Base-by-base conservation (phyloP, 2,113 vertebrate species). In the Clarias magur region DNA sequence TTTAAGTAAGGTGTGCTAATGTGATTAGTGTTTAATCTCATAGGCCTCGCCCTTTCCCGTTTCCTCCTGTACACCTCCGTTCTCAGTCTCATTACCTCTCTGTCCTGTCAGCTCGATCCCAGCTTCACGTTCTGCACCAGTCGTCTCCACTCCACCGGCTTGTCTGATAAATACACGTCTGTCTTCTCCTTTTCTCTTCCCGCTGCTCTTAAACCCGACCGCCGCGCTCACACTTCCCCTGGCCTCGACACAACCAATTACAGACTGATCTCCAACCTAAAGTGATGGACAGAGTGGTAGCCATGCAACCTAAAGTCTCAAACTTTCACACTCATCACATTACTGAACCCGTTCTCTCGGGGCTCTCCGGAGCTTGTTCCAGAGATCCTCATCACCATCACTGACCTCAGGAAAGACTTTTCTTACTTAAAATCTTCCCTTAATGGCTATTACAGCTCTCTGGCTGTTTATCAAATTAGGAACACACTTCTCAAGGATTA, bases 211-310 rank as follows among this genome's bases (percentile, higher is more conserved):
- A n/a, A 54, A 53, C 25, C 53, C 56, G 56, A 6, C 78, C 56
- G 56, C 25, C 54, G 17, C 27, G 30, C 78, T 79, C 15, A 9
- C 76, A 59, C 17, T 59, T 59, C 54, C 56, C 27, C 9, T 80
- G 16, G 8, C n/a, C 54, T 12, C 10, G 56, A 80, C 78, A 79
- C 25, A 21, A 27, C n/a, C 78, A 80, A 80, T 80, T 80, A 80
- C 54, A 80, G 54, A 59, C 78, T 30, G 78, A 56, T 57, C 76
- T 79, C 16, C 17, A 57, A 27, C 9, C 54, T 19, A 19, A 80
- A 21, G 27, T 80, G 54, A 80, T 80, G 56, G 78, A 80, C 78
- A 80, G 56, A 59, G 54, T 80, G 76, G 27, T 34, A 59, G 27
- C 27, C 56, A 19, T 57, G 54, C 53, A 79, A 57, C 25, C n/a